Base-by-base conservation (phyloP, 2,888 invertebrate genomes). In the Ecliptopera silaceata region DNA sequence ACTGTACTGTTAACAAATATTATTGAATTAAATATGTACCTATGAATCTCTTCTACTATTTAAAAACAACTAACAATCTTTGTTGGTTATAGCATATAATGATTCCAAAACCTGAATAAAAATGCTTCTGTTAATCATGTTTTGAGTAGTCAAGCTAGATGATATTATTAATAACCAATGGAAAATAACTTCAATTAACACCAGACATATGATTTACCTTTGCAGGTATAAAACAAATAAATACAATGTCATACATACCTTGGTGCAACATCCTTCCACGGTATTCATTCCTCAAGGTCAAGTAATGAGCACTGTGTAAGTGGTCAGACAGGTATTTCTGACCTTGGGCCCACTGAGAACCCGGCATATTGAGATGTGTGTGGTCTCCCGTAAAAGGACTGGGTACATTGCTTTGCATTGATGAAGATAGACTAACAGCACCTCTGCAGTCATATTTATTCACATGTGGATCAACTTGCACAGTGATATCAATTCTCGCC, bases 371-470 rank as follows among this genome's bases (percentile, higher is more conserved):
- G n/a, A 95, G 83, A 71, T 95, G 94, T n/a, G 93, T 93, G 62
- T 92, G 85, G 62, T 91, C 90, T 0, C 93, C 92, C 62, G 92
- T 92, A 64, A 93, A 94, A 0, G 95, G 95, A 57, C 93, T 92
- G 0, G 95, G 95, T 0, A 95, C 95, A 80, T 94, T 95, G 57
- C 93, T 95, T 75, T 95, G 95, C 95, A 95, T 95, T 0, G 93
- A 93, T 1, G 94, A 93, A 60, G 93, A 93, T 6, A 95, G 84
- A 74, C 92, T 95, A 0, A 95, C 92, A 6, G 94, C 92, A 1
- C 94, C 94, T 45, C 88, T 88, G 61, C 94, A 94, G 70, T 95
- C 95, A 80, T 95, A 95, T 46, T 94, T 94, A 59, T 93, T 93
- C 0, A 94, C 84, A 76, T 94, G 93, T 0, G 92, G 93, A 80